Evolutionary conservation across 1,140 invertebrate species (phyloP).

Genomic region (Drosophila takahashii): DNA sequence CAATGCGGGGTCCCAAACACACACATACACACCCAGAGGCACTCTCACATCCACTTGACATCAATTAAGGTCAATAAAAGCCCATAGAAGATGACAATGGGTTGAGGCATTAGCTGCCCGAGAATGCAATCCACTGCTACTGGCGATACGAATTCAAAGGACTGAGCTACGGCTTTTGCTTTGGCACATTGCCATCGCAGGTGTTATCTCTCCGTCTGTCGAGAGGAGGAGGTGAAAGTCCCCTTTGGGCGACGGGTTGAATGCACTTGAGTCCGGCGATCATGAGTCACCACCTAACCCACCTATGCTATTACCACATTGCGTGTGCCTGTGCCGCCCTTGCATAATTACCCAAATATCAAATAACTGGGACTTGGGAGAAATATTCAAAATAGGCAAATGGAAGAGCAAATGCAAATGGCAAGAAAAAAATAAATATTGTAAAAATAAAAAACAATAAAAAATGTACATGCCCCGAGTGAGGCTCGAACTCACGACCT

Average conservation of each 20-base stretch:
- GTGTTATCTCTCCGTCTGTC: constrained; percentile 6
- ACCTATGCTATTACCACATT: neutral
- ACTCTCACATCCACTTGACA: constrained; percentile 55
- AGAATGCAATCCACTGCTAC: constrained; percentile 6
- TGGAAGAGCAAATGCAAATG: constrained; percentile 1
- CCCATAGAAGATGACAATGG: constrained; percentile 37
- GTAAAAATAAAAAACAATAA: constrained; percentile 2
- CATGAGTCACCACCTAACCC: constrained; percentile 18
- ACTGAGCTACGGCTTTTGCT: constrained; percentile 3
- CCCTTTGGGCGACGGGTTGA: constrained; percentile 4
- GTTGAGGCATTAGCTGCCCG: constrained; percentile 4
- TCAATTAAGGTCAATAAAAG: constrained; percentile 72
- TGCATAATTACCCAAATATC: constrained; percentile 13
- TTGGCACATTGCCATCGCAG: constrained; percentile 25
- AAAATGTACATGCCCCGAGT: constrained; percentile 90
- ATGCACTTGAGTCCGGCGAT: constrained; percentile 4
- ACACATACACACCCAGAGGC: constrained; percentile 10
- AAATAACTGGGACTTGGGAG: constrained; percentile 3
- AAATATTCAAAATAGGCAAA: neutral
- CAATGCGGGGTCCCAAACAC: neutral
- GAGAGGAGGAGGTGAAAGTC: constrained; percentile 4
- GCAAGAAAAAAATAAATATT: constrained; percentile 5
- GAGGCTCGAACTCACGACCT: constrained; percentile 98
- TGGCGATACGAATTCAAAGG: constrained; percentile 10
- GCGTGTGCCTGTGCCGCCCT: constrained; percentile 9